Base-by-base conservation (phyloP, 2,113 vertebrate genomes). In the Amia ocellicauda region DNA sequence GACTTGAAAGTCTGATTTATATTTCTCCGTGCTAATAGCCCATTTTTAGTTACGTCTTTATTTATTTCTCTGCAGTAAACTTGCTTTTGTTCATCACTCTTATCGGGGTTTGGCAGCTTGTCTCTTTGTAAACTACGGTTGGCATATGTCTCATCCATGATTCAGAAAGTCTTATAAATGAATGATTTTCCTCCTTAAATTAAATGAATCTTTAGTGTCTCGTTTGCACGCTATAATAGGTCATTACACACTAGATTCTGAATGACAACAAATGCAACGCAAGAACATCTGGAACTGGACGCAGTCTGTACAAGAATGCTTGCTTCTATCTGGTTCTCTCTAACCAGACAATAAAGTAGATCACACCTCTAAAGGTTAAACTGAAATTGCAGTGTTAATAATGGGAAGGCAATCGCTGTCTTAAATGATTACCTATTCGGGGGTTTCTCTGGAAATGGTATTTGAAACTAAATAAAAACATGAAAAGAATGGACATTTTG, bases 21-120 rank as follows among this genome's bases (percentile, higher is more conserved):
- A 77, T 52, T 45, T 29, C 59, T 24, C 31, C 14, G 3, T 36
- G 41, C 50, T 63, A 43, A 20, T 60, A 65, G 22, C 41, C 17
- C 14, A 2, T 22, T 40, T 64, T 63, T 62, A 66, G 71, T 72
- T 66, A n/a, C n/a, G n/a, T n/a, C n/a, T n/a, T n/a, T n/a, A n/a
- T 36, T 68, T 60, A 45, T 36, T n/a, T 28, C 16, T 13, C 3
- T 50, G 71, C 75, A 69, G 64, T 60, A 66, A 61, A 43, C 68
- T 56, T 23, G 2, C 29, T 31, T 74, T 65, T 62, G 74, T 64
- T 43, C 24, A 8, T 58, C 7, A 13, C 20, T 40, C 5, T 84
- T 85, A 85, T 85, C 85, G 4, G 67, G 63, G 47, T 66, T 49
- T 58, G 67, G 67, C 83, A 85, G 82, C 68, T 59, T 56, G 29